Evolutionary conservation across 2,113 vertebrate species (phyloP).

Genomic region (Calonectris borealis): DNA sequence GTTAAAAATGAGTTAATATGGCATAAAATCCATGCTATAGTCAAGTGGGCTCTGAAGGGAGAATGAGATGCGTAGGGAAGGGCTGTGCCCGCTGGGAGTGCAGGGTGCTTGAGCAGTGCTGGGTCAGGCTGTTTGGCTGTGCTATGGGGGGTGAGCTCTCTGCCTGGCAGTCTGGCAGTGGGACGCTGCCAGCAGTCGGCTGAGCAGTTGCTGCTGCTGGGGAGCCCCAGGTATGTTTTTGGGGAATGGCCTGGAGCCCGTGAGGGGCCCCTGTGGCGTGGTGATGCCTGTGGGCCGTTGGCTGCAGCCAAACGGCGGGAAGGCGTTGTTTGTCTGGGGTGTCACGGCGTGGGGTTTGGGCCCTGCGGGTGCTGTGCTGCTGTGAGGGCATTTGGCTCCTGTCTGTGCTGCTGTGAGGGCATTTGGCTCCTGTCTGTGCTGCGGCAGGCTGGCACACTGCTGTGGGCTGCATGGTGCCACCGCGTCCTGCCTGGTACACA

Average conservation of each 20-base stretch:
- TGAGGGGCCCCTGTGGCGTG: not conserved
- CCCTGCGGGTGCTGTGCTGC: not conserved
- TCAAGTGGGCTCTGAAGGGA: not conserved
- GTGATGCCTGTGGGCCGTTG: not conserved
- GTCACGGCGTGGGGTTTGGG: accelerated
- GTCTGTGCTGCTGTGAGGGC: not conserved
- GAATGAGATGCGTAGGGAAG: not conserved
- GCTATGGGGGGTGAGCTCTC: too few relatives aligned
- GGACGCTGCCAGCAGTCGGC: not conserved
- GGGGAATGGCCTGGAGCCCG: not conserved
- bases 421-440: accelerated
- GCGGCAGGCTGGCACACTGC: accelerated
- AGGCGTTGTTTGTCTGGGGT: not conserved
- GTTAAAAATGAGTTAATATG: not conserved
- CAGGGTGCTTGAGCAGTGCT: accelerated
- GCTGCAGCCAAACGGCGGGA: not conserved
- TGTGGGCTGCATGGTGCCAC: accelerated
- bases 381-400: accelerated
- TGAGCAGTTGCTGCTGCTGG: accelerated
- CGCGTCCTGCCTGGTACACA: accelerated
- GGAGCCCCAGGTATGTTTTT: not conserved
- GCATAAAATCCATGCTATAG: accelerated
- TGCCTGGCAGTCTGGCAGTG: too few relatives aligned
- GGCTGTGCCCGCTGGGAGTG: not conserved
- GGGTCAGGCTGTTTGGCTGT: not conserved